Evolutionary conservation across 1,140 invertebrate species (phyloP).

Genomic region (Vanessa tameamea): DNA sequence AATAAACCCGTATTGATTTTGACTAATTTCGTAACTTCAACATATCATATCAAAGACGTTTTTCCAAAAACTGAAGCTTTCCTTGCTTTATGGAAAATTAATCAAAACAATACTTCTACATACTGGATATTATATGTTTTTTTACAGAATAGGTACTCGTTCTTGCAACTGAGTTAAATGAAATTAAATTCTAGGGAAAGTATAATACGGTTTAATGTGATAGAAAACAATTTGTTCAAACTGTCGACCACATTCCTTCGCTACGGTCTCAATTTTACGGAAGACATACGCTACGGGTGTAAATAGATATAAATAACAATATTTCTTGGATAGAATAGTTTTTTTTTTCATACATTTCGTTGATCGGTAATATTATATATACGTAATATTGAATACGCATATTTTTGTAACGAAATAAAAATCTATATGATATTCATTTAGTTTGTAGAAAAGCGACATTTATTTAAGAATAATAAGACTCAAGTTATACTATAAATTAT

Average conservation of each 20-base stretch:
- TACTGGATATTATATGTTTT: constrained; percentile 9
- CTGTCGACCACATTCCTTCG: constrained; percentile 27
- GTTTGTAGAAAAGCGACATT: too few relatives aligned
- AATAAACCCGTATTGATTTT: too few relatives aligned
- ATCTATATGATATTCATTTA: not conserved
- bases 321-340: constrained; percentile 1
- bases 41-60: too few relatives aligned
- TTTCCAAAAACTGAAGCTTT: not conserved
- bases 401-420: not conserved
- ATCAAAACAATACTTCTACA: constrained; percentile 25
- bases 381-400: too few relatives aligned
- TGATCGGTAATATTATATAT: too few relatives aligned
- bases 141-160: constrained; percentile 11
- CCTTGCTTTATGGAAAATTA: constrained; percentile 18
- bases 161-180: not conserved
- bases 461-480: too few relatives aligned
- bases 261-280: constrained; percentile 32
- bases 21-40: too few relatives aligned
- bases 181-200: constrained; percentile 1
- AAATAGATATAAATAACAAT: constrained; percentile 29
- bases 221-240: constrained; percentile 16
- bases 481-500: too few relatives aligned
- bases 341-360: not conserved
- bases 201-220: constrained; percentile 1
- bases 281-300: constrained; percentile 29